phyloP scores from a whole-genome alignment of 2,888 invertebrate species.

The Biston betularia region DNA sequence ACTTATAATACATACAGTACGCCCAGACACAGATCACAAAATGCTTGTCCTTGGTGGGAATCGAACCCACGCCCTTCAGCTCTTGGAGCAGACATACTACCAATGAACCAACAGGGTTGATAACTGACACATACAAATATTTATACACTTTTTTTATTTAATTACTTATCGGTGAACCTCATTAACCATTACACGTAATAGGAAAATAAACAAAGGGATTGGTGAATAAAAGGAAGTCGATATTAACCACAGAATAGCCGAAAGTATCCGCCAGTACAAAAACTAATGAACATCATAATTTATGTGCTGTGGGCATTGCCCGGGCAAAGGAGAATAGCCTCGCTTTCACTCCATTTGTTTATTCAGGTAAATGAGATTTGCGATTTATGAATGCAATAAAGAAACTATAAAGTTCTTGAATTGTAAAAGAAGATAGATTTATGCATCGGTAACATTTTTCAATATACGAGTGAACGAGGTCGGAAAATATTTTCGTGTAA shows the following conservation, averaged over 20 bases:
- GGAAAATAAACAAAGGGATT: conserved; percentile 8
- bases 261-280: conserved; percentile 18
- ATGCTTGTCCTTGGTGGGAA: too few species aligned
- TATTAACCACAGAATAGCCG: conserved; percentile 9
- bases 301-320: conserved; percentile 28
- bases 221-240: conserved; percentile 8
- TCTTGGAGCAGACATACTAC: too few species aligned
- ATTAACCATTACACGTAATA: background rate
- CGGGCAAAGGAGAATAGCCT: conserved; percentile 31
- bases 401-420: conserved; percentile 25
- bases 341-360: conserved; percentile 42
- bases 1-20: too few species aligned
- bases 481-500: background rate
- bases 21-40: too few species aligned
- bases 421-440: conserved; percentile 21
- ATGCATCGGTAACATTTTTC: background rate
- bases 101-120: too few species aligned
- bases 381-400: conserved; percentile 41
- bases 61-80: too few species aligned
- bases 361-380: conserved; percentile 44
- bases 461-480: background rate
- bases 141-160: too few species aligned
- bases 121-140: too few species aligned
- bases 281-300: conserved; percentile 40
- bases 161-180: too few species aligned